These are phyloP conservation scores for Phyllotreta cruciferae DNA, from an alignment of 2,888 invertebrate species.

Conservation along the genomic window DNA sequence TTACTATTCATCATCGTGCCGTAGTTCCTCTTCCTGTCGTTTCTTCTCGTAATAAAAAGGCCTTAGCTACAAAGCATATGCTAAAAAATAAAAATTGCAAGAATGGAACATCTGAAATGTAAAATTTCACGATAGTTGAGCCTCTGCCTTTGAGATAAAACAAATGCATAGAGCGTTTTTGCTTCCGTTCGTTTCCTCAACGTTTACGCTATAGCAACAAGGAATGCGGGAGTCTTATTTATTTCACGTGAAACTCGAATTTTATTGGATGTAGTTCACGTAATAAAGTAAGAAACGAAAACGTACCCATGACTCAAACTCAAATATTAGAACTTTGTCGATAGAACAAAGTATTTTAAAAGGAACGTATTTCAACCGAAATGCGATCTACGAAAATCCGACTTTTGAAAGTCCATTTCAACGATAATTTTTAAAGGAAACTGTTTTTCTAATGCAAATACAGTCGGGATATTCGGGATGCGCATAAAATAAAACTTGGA, in stretches of 20 bases:
- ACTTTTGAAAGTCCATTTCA: too few relatives aligned
- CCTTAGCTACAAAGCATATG: conserved; percentile 18
- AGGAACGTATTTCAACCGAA: too few relatives aligned
- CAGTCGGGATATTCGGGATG: too few relatives aligned
- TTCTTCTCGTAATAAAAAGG: conserved; percentile 5
- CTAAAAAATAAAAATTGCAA: conserved; percentile 16
- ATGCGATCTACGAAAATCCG: too few relatives aligned
- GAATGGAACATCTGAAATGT: conserved; percentile 16
- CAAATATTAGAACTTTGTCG: too few relatives aligned
- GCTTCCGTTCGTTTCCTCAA: neutral
- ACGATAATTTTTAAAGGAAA: too few relatives aligned
- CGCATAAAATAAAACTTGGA: too few relatives aligned
- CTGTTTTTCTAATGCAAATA: too few relatives aligned
- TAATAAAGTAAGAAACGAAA: neutral
- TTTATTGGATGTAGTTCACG: neutral
- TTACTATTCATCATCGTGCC: conserved; percentile 10
- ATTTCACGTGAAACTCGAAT: neutral
- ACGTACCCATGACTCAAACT: neutral
- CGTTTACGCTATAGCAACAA: conserved; percentile 3
- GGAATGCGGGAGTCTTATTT: conserved; percentile 3
- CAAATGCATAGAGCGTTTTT: conserved; percentile 19
- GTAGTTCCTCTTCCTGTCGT: conserved; percentile 11
- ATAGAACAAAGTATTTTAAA: too few relatives aligned
- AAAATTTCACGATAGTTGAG: conserved; percentile 18
- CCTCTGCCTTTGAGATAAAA: conserved; percentile 23